Evolutionary conservation across 1,140 invertebrate species (phyloP).

Genomic region (Panagrolaimus sp.): DNA sequence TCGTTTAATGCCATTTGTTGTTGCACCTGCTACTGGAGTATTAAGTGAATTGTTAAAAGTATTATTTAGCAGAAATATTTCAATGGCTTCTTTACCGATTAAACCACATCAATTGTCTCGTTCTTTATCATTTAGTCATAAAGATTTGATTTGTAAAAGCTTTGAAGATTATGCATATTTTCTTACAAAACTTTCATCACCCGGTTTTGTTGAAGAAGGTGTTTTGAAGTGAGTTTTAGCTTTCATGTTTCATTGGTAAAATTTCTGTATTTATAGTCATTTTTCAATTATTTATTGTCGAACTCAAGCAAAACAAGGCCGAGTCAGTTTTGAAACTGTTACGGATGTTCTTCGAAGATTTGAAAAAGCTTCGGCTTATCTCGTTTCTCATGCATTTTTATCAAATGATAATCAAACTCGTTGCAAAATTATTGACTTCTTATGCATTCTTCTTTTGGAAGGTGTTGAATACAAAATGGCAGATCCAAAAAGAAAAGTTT

Average conservation of each 20-base stretch:
- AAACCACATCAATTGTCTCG: not conserved
- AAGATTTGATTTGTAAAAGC: not conserved
- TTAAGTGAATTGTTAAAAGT: constrained; percentile 1
- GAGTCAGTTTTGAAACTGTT: not conserved
- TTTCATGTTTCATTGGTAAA: not conserved
- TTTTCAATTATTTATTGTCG: constrained; percentile 10
- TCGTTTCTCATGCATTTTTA: not conserved
- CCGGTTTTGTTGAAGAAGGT: not conserved
- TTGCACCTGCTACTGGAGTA: constrained; percentile 2
- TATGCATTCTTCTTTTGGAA: constrained; percentile 1
- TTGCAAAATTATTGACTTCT: constrained; percentile 8
- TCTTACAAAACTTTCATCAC: not conserved
- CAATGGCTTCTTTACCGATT: too few relatives aligned
- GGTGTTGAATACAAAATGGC: constrained; percentile 17
- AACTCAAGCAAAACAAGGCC: not conserved
- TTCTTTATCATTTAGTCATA: constrained; percentile 1
- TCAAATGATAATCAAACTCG: not conserved
- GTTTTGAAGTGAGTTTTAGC: not conserved
- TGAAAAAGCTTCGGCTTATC: not conserved
- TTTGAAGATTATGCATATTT: not conserved
- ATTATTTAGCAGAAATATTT: not conserved
- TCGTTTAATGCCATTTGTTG: constrained; percentile 1
- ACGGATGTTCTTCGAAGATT: not conserved
- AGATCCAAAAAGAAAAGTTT: constrained; percentile 5
- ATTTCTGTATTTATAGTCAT: constrained; percentile 9